phyloP scores from a whole-genome alignment of 2,797 vertebrate genomes.

The Chloroceryle amazona region DNA sequence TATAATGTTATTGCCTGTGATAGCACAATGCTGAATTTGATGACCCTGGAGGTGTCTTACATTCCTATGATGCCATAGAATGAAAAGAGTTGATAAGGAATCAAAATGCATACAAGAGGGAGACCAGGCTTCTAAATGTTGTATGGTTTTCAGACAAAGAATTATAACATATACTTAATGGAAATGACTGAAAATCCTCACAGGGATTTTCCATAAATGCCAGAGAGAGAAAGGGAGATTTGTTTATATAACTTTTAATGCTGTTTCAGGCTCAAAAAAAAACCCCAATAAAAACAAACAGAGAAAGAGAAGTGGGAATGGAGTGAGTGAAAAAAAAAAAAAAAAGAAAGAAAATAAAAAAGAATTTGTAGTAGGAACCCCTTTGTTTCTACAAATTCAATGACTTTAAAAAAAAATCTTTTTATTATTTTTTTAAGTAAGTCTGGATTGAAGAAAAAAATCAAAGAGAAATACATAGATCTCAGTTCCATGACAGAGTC shows the following conservation, averaged over 20 bases:
- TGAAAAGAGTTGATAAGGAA: constrained; percentile 9
- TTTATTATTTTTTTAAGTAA: constrained; percentile 35
- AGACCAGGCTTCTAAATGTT: constrained; percentile 4
- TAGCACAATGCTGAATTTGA: not conserved
- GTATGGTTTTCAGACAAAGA: not conserved
- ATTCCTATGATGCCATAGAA: not conserved
- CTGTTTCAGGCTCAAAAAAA: not conserved
- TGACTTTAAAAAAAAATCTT: not conserved
- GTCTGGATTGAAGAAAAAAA: not conserved
- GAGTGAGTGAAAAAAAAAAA: not conserved
- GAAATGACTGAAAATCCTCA: not conserved
- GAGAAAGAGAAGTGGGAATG: not conserved
- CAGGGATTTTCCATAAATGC: not conserved
- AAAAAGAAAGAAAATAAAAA: not conserved
- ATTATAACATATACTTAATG: not conserved
- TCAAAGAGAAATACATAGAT: not conserved
- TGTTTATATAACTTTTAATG: constrained; percentile 10
- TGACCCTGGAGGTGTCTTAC: not conserved
- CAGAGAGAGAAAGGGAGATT: not conserved
- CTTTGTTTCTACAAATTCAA: constrained; percentile 11
- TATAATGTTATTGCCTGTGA: not conserved
- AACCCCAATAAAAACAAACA: not conserved
- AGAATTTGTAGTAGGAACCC: constrained; percentile 11
- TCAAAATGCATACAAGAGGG: not conserved
- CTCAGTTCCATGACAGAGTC: not conserved